A percentile compares a stretch with the other conserved stretches of the same genome.
Evolutionary conservation across 1,140 invertebrate genomes (phyloP).

Genomic region (Diploscapter pachys): DNA sequence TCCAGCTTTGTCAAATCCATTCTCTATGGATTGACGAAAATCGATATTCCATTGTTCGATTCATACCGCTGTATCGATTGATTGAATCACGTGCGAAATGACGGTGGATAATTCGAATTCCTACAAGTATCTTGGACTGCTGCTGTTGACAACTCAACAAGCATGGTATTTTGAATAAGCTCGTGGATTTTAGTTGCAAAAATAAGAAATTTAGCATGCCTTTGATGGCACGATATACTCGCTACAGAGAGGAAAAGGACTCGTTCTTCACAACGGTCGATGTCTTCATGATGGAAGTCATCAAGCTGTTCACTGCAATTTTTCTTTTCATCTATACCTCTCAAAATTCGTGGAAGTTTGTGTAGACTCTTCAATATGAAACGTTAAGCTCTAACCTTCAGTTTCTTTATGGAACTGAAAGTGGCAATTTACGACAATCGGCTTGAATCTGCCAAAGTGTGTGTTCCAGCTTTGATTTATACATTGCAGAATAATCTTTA

Average conservation of each 20-base stretch:
- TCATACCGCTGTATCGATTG: too few relatives aligned
- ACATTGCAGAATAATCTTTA: constrained; percentile 44
- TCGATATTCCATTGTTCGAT: too few relatives aligned
- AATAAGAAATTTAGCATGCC: constrained; percentile 35
- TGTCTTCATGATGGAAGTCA: constrained; percentile 44
- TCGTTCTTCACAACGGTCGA: constrained; percentile 41
- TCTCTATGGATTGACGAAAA: too few relatives aligned
- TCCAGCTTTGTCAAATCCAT: too few relatives aligned
- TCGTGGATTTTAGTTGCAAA: not conserved
- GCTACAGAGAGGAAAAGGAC: constrained; percentile 30
- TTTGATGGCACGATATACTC: constrained; percentile 39
- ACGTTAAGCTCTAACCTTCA: not conserved
- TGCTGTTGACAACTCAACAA: constrained; percentile 38
- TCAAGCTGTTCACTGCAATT: constrained; percentile 31
- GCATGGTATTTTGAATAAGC: constrained; percentile 19
- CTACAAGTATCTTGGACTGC: constrained; percentile 38
- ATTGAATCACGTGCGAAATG: too few relatives aligned
- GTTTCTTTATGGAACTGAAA: constrained; percentile 27
- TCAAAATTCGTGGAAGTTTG: too few relatives aligned
- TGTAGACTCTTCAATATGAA: too few relatives aligned
- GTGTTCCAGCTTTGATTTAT: constrained; percentile 40
- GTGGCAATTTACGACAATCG: constrained; percentile 19
- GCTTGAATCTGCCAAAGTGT: constrained; percentile 30
- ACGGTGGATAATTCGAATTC: too few relatives aligned
- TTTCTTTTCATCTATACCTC: constrained; percentile 26